Base-by-base conservation (phyloP, 2,888 invertebrate genomes). In the Gymnosoma rotundatum region DNA sequence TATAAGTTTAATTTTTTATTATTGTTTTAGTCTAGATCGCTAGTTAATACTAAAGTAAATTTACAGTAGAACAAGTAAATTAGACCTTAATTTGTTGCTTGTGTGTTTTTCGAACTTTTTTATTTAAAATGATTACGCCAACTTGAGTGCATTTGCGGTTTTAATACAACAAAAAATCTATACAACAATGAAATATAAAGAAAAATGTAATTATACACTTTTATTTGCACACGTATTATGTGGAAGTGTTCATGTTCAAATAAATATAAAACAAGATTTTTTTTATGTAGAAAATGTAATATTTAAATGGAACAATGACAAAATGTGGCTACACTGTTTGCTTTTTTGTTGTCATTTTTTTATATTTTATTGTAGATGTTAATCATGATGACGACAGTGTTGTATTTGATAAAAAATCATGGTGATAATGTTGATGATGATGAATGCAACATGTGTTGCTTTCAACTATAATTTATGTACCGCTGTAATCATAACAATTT, bases 391-490 rank as follows among this genome's bases (percentile, higher is more conserved):
- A 81, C 69, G 72, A 54, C 58, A 66, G 56, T 69, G 66, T 20
- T 56, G 72, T 12, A 32, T 61, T 72, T 38, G 38, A 42, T 67
- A 60, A 21, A n/a, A 50, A 66, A 69, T 66, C 48, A 63, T 58
- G 58, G 32, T 72, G 45, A 64, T 56, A 61, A 76, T 70, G 61
- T 45, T 63, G 50, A 38, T 70, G 69, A 36, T 76, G 67, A 76
- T 70, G 78, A 64, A 81, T 81, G 74, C 81, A 78, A 81, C 78
- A 84, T 81, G 78, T 84, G 74, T 81, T 67, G 60, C 52, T 74
- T 63, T 20, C 21, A 56, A 25, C 45, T 70, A 42, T 69, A 64
- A 76, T 76, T 70, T 70, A 70, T 75, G 60, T 52, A 70, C 70
- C 70, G 52, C 58, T 76, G 70, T 32, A 56, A 75, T 60, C 74